Percentiles rank a stretch among this genome's conserved stretches.
Evolutionary conservation across 1,140 invertebrate species (phyloP).

Genomic region (Trichonephila clavipes): DNA sequence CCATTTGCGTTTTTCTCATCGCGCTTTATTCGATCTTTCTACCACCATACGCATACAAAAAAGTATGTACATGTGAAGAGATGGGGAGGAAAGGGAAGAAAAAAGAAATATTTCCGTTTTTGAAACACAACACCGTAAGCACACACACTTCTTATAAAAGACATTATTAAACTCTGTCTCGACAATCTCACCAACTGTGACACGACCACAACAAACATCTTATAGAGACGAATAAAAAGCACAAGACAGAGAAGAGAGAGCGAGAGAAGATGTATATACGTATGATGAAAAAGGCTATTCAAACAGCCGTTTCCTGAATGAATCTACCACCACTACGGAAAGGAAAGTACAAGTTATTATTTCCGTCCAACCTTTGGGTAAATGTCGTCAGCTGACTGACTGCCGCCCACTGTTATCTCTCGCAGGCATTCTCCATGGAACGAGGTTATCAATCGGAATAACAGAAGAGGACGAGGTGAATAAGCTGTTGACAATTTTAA

Average conservation of each 20-base stretch:
- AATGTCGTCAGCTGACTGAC: constrained; percentile 49
- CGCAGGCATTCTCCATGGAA: neutral
- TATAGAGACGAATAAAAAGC: constrained; percentile 16
- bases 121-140: neutral
- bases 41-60: neutral
- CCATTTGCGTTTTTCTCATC: too few species aligned
- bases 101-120: neutral
- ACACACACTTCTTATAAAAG: neutral
- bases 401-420: constrained; percentile 1
- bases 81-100: neutral
- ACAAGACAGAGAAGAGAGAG: neutral
- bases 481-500: neutral
- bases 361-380: constrained; percentile 31
- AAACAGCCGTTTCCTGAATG: constrained; percentile 58
- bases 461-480: neutral
- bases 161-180: neutral
- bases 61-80: neutral
- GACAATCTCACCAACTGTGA: neutral
- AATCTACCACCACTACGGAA: constrained; percentile 21
- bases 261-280: constrained; percentile 1
- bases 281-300: neutral
- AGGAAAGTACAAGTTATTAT: constrained; percentile 63
- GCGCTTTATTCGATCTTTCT: too few species aligned
- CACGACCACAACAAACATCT: constrained; percentile 38
- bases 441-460: constrained; percentile 18